These are phyloP conservation scores for Sarcophaga peregrina DNA, from an alignment of 1,140 invertebrate genomes.

Conservation along the genomic window DNA sequence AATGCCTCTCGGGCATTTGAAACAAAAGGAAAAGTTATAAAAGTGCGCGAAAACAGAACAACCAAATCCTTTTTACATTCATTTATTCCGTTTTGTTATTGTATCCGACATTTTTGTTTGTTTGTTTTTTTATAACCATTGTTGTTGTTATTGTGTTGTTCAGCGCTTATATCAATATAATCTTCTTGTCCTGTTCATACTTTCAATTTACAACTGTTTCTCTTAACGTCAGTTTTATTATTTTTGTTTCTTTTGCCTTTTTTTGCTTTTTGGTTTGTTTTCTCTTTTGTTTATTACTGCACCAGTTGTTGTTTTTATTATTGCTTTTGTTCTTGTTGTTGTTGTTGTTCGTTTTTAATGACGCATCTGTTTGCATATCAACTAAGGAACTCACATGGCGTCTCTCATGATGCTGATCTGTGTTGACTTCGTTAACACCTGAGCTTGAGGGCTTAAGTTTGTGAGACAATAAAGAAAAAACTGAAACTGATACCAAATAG, in stretches of 20 bases:
- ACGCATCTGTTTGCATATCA: background rate
- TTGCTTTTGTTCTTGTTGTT: too few species aligned
- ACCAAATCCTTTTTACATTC: too few species aligned
- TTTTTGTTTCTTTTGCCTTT: background rate
- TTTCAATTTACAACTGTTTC: slow-evolving; percentile 10
- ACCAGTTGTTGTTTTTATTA: background rate
- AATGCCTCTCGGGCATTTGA: too few species aligned
- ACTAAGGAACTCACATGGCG: background rate
- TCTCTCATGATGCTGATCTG: background rate
- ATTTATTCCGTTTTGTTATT: too few species aligned
- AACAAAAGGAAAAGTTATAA: too few species aligned
- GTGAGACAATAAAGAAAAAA: background rate
- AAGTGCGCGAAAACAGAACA: too few species aligned
- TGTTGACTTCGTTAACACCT: slow-evolving; percentile 21
- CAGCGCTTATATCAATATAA: background rate
- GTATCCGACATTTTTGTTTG: too few species aligned
- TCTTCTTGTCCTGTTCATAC: background rate
- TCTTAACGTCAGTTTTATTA: background rate
- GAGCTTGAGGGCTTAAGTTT: slow-evolving; percentile 17
- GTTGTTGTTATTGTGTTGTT: background rate
- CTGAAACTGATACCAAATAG: background rate
- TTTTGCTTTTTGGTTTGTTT: background rate
- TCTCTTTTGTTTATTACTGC: background rate
- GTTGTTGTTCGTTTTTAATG: background rate
- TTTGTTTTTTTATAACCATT: too few species aligned